phyloP scores from a whole-genome alignment of 2,113 vertebrate species.

The Hirundichthys speculiger region DNA sequence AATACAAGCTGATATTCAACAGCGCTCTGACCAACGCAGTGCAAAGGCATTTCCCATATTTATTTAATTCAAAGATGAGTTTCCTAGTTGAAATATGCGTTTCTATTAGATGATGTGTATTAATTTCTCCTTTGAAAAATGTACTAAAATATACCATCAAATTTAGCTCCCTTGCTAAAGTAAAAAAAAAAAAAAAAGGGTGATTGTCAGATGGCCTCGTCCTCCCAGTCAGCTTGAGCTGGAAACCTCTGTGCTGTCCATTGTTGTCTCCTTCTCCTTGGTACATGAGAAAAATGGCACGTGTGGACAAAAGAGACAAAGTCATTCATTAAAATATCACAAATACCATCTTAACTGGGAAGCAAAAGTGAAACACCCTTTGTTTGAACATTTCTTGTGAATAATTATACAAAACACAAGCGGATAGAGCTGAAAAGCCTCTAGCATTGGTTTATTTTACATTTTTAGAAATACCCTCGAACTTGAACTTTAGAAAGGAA shows the following conservation, averaged over 20 bases:
- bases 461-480: conserved; percentile 1
- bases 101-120: background rate
- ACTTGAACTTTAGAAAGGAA: background rate
- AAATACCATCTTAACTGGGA: background rate
- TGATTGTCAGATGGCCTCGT: no score
- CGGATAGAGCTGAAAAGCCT: background rate
- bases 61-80: background rate
- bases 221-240: background rate
- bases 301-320: conserved; percentile 8
- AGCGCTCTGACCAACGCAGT: no score
- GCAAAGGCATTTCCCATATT: no score
- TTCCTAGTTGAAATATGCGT: background rate
- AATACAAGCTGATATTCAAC: background rate
- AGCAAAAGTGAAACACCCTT: conserved; percentile 12
- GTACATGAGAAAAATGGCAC: no score
- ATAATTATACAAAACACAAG: no score
- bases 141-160: background rate
- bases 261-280: conserved; percentile 2
- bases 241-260: background rate
- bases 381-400: no score
- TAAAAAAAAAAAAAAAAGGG: background rate
- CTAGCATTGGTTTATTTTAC: background rate
- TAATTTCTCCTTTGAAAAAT: background rate
- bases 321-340: conserved; percentile 31
- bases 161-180: background rate